Percentiles rank a stretch among this genome's conserved stretches.
Conservation (phyloP, 2,888 invertebrate species). For the Cheilosia variabilis region DNA sequence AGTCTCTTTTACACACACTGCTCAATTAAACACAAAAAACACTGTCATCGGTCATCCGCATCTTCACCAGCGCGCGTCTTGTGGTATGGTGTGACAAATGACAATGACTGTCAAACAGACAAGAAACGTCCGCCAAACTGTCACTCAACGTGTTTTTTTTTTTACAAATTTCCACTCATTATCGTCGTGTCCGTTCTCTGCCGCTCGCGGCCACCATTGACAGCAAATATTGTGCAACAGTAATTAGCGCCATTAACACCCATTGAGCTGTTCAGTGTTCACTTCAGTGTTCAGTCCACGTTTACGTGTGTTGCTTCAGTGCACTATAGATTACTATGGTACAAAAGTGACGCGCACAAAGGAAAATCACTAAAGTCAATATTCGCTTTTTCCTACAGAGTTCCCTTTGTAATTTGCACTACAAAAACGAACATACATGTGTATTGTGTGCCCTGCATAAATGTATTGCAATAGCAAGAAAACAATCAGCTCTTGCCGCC, state of each 20-base stretch:
- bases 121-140: conserved; percentile 20
- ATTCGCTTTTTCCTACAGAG: conserved; percentile 39
- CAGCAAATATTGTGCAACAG: conserved; percentile 60
- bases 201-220: conserved; percentile 24
- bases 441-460: background rate
- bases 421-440: conserved; percentile 2
- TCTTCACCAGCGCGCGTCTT: background rate
- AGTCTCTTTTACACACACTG: conserved; percentile 6
- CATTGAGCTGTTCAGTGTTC: conserved; percentile 28
- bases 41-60: background rate
- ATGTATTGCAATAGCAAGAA: conserved; percentile 27
- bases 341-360: conserved; percentile 37
- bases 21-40: conserved; percentile 24
- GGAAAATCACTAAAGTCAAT: conserved; percentile 60
- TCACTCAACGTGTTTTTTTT: conserved; percentile 16
- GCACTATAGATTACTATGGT: conserved; percentile 16
- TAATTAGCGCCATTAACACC: conserved; percentile 70
- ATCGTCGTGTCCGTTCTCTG: conserved; percentile 27
- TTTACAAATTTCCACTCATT: conserved; percentile 52
- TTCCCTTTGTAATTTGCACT: conserved; percentile 57
- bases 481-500: conserved; percentile 45
- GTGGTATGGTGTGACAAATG: conserved; percentile 1
- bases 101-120: conserved; percentile 23
- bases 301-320: conserved; percentile 3
- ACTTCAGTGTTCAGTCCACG: conserved; percentile 5